Evolutionary conservation across 92 coral and sea anemone species (phyloP).

Genomic region (Hydrozoanthus gracilis): DNA sequence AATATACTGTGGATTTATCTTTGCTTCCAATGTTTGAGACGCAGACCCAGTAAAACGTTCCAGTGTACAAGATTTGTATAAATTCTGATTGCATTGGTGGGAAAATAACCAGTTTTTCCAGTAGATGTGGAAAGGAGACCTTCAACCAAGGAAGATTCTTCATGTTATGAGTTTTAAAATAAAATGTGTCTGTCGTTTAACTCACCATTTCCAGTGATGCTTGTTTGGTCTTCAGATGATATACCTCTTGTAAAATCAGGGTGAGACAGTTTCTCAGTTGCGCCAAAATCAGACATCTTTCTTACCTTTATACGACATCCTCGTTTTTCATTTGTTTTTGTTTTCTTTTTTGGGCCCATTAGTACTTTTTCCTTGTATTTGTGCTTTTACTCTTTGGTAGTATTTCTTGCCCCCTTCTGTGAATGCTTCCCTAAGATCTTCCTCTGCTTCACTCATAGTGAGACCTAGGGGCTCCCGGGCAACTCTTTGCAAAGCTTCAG

Average conservation of each 20-base stretch:
- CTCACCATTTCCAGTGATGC: constrained; percentile 51
- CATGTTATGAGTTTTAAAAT: constrained; percentile 39
- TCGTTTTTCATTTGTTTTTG: constrained; percentile 11
- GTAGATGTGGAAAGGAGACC: constrained; percentile 52
- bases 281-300: neutral
- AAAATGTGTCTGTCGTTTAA: constrained; percentile 45
- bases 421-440: constrained; percentile 33
- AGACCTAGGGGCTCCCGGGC: constrained; percentile 26
- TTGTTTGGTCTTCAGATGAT: constrained; percentile 9
- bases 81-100: constrained; percentile 31
- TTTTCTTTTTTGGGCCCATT: constrained; percentile 35
- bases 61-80: constrained; percentile 45
- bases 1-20: constrained; percentile 26
- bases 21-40: constrained; percentile 45
- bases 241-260: constrained; percentile 24
- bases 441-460: constrained; percentile 35
- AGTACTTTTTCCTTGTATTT: constrained; percentile 15
- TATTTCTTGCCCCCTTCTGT: constrained; percentile 22
- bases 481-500: constrained; percentile 50
- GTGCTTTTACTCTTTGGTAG: neutral
- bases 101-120: constrained; percentile 48
- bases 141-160: constrained; percentile 40
- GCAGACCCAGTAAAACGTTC: constrained; percentile 52
- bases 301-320: constrained; percentile 14
- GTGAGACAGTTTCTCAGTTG: neutral